Conservation (phyloP, 2,797 vertebrate species). For the Limnodromus scolopaceus region DNA sequence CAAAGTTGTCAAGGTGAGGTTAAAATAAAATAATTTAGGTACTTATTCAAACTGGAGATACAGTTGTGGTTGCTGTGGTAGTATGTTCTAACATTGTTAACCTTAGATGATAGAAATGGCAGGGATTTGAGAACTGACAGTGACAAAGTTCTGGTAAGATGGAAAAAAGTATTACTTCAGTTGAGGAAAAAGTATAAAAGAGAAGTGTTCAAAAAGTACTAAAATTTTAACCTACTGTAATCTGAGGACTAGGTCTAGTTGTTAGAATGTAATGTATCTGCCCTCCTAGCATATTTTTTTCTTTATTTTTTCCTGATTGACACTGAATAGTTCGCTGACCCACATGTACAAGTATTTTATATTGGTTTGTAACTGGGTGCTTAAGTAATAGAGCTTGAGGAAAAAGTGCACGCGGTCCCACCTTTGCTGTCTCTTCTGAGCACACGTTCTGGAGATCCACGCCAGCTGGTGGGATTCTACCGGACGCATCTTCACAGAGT, state of each 20-base stretch:
- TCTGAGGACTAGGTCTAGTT: not conserved
- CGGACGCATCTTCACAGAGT: rapidly evolving
- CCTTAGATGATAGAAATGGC: not conserved
- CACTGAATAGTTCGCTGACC: not conserved
- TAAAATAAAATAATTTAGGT: not conserved
- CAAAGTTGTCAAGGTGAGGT: slow-evolving; percentile 88
- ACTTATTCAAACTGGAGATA: not conserved
- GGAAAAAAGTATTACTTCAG: not conserved
- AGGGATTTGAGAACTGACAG: not conserved
- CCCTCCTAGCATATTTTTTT: not conserved
- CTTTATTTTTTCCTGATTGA: not conserved
- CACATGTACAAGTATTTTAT: not conserved
- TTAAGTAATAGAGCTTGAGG: not conserved
- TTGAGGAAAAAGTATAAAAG: not conserved
- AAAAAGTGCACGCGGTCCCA: not conserved
- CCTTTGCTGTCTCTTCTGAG: not conserved
- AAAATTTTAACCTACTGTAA: not conserved
- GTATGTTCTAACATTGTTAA: not conserved
- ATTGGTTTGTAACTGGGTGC: not conserved
- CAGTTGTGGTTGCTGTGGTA: not conserved
- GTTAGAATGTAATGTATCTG: too few species aligned
- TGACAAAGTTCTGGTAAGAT: not conserved
- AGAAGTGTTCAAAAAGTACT: not conserved
- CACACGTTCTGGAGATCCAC: not conserved
- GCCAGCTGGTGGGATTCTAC: not conserved